A percentile compares a stretch with the other conserved stretches of the same genome.
Conservation (phyloP, 2,113 vertebrate species). For the Psophia crepitans region DNA sequence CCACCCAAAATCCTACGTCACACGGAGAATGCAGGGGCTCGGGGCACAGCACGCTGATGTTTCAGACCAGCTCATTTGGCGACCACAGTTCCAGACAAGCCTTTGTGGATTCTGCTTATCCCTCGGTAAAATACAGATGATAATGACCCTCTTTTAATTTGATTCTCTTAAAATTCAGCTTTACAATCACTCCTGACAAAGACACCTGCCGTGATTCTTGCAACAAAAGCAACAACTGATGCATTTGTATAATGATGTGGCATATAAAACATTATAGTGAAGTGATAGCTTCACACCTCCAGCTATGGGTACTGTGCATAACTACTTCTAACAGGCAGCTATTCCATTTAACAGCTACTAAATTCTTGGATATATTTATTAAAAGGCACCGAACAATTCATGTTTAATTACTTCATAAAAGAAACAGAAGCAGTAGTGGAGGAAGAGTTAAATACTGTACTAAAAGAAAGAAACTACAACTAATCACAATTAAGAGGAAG, state of each 20-base stretch:
- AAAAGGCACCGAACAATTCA: slow-evolving; percentile 61
- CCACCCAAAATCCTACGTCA: background rate
- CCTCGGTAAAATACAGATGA: background rate
- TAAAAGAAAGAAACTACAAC: slow-evolving; percentile 77
- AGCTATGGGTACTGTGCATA: background rate
- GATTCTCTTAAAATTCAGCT: slow-evolving; percentile 27
- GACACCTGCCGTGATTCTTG: background rate
- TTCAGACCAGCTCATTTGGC: background rate
- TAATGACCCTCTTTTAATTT: background rate
- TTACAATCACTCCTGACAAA: background rate
- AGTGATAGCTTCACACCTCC: background rate
- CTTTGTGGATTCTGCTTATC: background rate
- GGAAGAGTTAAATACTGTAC: slow-evolving; percentile 77
- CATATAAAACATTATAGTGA: background rate
- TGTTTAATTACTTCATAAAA: slow-evolving; percentile 79
- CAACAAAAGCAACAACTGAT: slow-evolving; percentile 22
- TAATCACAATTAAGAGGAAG: slow-evolving; percentile 85
- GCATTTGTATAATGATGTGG: background rate
- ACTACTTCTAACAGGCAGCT: slow-evolving; percentile 27
- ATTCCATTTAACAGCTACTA: slow-evolving; percentile 52
- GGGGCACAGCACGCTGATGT: fast-evolving
- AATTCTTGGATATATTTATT: slow-evolving; percentile 70
- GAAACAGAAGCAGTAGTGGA: slow-evolving; percentile 65
- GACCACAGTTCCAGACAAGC: background rate
- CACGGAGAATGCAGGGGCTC: fast-evolving